Evolutionary conservation across 2,113 vertebrate genomes (phyloP).

Genomic region (Clarias gariepinus): DNA sequence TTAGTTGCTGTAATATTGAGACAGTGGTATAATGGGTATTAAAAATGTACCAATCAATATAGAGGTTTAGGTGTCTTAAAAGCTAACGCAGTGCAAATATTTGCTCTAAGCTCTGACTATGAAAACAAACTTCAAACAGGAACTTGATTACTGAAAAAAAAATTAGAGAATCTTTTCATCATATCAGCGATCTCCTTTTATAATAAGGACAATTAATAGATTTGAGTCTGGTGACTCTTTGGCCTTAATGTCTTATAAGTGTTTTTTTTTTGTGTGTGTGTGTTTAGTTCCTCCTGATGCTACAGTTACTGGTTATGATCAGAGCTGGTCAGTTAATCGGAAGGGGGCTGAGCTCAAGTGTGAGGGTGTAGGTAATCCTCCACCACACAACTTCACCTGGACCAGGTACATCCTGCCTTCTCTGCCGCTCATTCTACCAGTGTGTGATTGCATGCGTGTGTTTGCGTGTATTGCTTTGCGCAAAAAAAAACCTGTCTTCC

Average conservation of each 20-base stretch:
- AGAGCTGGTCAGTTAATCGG: conserved; percentile 71
- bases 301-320: conserved; percentile 67
- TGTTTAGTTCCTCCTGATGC: conserved; percentile 82
- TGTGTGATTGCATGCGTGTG: neutral
- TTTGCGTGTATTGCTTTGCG: neutral
- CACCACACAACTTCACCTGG: conserved; percentile 78
- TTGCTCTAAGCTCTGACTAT: neutral
- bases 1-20: neutral
- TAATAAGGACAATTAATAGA: neutral
- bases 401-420: conserved; percentile 70
- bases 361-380: conserved; percentile 75
- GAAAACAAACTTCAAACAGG: neutral
- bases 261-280: conserved; percentile 48
- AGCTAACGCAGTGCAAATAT: neutral
- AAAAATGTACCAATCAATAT: neutral
- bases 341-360: conserved; percentile 76
- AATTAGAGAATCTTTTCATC: neutral
- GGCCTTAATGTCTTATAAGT: neutral
- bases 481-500: neutral
- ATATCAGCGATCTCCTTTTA: neutral
- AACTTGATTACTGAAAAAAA: neutral
- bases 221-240: neutral
- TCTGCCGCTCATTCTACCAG: neutral
- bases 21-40: neutral
- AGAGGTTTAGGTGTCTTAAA: neutral